Percentiles rank a stretch among this genome's conserved stretches.
phyloP scores from a whole-genome alignment of 2,113 vertebrate species.

The Dolichotis patagonum region DNA sequence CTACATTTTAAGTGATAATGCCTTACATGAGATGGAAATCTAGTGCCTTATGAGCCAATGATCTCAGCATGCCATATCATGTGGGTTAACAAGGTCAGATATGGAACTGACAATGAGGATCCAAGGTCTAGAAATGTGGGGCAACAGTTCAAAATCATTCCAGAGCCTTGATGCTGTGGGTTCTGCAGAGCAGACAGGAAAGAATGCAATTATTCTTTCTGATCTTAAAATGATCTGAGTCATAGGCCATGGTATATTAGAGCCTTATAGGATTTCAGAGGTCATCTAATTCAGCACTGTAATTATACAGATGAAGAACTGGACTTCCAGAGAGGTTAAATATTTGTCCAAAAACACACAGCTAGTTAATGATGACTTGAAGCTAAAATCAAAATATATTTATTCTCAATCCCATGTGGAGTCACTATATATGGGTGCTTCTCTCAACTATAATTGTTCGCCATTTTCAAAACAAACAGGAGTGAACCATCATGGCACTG shows the following conservation, averaged over 20 bases:
- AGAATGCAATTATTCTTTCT: background rate
- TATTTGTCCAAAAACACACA: conserved; percentile 36
- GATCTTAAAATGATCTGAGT: background rate
- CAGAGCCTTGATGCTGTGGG: background rate
- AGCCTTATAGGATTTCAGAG: background rate
- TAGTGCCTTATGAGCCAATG: background rate
- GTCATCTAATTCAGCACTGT: background rate
- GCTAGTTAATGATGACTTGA: background rate
- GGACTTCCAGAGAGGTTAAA: background rate
- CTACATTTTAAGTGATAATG: background rate
- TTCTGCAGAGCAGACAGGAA: background rate
- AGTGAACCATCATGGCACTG: background rate
- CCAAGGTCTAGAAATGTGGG: background rate
- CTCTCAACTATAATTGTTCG: background rate
- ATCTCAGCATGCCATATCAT: background rate
- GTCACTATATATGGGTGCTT: background rate
- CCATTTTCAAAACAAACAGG: conserved; percentile 54
- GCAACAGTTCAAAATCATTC: background rate
- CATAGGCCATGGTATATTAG: background rate
- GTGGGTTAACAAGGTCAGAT: background rate
- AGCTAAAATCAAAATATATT: background rate
- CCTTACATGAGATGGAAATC: background rate
- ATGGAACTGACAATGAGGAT: background rate
- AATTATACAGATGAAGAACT: background rate
- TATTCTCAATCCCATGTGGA: background rate